Percentiles rank a stretch among this genome's conserved stretches.
These are phyloP conservation scores for Lochmaea capreae DNA, from an alignment of 2,888 invertebrate genomes.

Conservation along the genomic window DNA sequence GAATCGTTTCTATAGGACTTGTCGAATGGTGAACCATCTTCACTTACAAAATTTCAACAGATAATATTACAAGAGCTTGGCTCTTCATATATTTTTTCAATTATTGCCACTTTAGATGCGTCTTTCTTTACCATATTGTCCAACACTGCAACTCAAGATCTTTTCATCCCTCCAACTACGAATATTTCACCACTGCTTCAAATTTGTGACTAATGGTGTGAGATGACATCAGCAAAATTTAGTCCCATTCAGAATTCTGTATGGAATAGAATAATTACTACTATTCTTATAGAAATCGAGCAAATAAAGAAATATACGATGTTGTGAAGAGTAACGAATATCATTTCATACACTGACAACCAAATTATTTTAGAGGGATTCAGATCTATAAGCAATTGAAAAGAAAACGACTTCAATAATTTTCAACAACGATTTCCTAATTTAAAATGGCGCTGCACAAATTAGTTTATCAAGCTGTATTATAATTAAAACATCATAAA, in stretches of 20 bases:
- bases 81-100: neutral
- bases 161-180: conserved; percentile 56
- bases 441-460: neutral
- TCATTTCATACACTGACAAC: conserved; percentile 20
- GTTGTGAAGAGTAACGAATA: conserved; percentile 23
- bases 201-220: conserved; percentile 65
- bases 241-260: conserved; percentile 50
- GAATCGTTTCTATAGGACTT: too few relatives aligned
- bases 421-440: neutral
- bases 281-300: conserved; percentile 29
- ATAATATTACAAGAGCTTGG: neutral
- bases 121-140: neutral
- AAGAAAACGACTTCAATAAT: neutral
- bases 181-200: conserved; percentile 60
- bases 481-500: neutral
- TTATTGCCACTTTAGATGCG: neutral
- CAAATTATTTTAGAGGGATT: conserved; percentile 9
- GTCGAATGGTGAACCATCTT: too few relatives aligned
- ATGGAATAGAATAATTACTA: conserved; percentile 40
- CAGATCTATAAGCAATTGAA: conserved; percentile 17
- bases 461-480: neutral
- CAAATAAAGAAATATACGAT: conserved; percentile 26
- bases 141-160: conserved; percentile 11
- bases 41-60: too few relatives aligned
- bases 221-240: conserved; percentile 64